Percentiles rank a stretch among this genome's conserved stretches.
phyloP scores from a whole-genome alignment of 2,113 vertebrate genomes.

The Oplegnathus fasciatus region DNA sequence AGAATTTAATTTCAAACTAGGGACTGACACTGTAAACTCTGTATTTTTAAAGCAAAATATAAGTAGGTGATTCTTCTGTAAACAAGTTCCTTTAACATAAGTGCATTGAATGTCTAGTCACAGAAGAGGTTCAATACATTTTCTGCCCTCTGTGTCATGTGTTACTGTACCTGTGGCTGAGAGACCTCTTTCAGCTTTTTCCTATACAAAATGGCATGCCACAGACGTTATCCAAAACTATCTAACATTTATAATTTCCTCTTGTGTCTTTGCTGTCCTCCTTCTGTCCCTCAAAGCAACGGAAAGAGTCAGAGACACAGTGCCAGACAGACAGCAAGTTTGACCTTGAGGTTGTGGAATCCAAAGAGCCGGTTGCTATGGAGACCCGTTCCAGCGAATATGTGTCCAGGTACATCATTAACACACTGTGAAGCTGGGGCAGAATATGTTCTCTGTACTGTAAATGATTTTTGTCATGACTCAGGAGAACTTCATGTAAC shows the following conservation, averaged over 20 bases:
- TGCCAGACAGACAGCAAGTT: constrained; percentile 96
- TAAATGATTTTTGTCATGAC: constrained; percentile 27
- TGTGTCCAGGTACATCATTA: constrained; percentile 90
- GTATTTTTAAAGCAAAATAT: not conserved
- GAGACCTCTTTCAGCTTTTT: not conserved
- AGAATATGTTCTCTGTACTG: not conserved
- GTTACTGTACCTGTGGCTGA: not conserved
- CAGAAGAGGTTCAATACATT: not conserved
- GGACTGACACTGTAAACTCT: not conserved
- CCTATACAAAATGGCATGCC: not conserved
- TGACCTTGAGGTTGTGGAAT: constrained; percentile 86
- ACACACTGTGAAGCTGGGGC: not conserved
- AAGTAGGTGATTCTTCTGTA: not conserved
- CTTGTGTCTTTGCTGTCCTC: not conserved
- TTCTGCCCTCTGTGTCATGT: not conserved
- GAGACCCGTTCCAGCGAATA: constrained; percentile 91
- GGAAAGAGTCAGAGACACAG: constrained; percentile 97
- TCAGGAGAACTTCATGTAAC: constrained; percentile 26
- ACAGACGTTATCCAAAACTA: not conserved
- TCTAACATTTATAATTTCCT: not conserved
- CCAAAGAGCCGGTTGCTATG: constrained; percentile 86
- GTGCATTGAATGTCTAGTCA: not conserved
- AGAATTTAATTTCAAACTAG: not conserved
- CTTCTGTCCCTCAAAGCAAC: constrained; percentile 84
- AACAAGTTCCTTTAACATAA: not conserved